Percentiles rank a stretch among this genome's conserved stretches.
Evolutionary conservation across 2,797 vertebrate genomes (phyloP).

Genomic region (Spinus olivaceus): DNA sequence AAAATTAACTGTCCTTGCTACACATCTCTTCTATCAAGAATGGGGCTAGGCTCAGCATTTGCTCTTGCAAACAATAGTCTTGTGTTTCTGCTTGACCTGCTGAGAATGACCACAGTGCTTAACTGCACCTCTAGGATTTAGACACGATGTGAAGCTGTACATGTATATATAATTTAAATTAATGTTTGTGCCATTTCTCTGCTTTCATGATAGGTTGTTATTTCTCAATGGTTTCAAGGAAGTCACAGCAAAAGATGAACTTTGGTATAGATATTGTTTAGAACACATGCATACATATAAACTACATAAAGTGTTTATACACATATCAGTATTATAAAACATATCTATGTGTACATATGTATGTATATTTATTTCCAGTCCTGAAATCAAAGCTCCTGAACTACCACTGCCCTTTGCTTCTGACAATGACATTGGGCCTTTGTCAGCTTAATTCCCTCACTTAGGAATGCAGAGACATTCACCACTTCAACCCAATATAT

Average conservation of each 20-base stretch:
- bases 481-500: not conserved
- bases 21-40: not conserved
- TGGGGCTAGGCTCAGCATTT: not conserved
- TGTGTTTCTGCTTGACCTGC: not conserved
- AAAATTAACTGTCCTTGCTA: not conserved
- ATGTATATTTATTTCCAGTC: not conserved
- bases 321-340: not conserved
- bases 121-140: not conserved
- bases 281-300: not conserved
- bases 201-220: not conserved
- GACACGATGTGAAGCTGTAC: fast-evolving
- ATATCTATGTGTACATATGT: not conserved
- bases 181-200: not conserved
- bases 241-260: not conserved
- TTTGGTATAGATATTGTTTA: not conserved
- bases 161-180: not conserved
- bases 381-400: not conserved
- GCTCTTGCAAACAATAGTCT: not conserved
- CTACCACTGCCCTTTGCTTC: not conserved
- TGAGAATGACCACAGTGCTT: not conserved
- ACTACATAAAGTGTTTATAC: not conserved
- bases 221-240: not conserved
- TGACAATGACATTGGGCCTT: not conserved
- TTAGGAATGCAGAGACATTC: not conserved
- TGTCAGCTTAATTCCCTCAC: not conserved